Evolutionary conservation across 2,113 vertebrate genomes (phyloP), one percentile per base, ranked within the genome.

Genomic region (Labeo rohita): DNA sequence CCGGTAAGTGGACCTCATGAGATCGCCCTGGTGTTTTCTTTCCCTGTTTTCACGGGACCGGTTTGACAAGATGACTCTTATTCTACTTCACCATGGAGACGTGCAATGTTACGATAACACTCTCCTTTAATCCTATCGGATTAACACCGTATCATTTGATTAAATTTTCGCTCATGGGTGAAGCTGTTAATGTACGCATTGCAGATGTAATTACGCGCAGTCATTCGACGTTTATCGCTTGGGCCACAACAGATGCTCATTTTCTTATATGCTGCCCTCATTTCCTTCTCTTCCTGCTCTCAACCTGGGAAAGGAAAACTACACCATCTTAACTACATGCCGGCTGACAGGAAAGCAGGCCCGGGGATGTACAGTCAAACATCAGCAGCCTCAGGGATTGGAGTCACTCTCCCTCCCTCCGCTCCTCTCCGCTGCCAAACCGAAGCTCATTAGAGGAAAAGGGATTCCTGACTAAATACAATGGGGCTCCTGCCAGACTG

Each of bases 361-460:
- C 39, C 39, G 13, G 49, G 79, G 88, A 83, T 77, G 15, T 85
- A 70, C 21, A 84, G 72, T 85, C 80, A 82, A 65, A 82, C 85
- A 87, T 84, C 76, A 21, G 45, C 43, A 10, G 68, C 65, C 68
- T 65, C 54, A 66, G 85, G 85, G 80, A 68, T 52, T 76, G 54
- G 15, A 75, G 54, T 21, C 85, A 52, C 70, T 78, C 43, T 23
- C 75, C 43, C 43, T 70, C 78, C 72, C 34, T 73, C 28, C 75
- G 52, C 59, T 34, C 7, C 54, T 61, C 70, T 70, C 75, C 77
- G 39, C 91, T 93, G 93, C 92, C 91, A 94, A 92, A 93, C 91
- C 84, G 90, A 88, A 90, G 89, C 86, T 94, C 91, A 94, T 94
- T 94, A 94, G 88, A 89, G 88, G 87, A 85, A 89, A 91, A 91